Evolutionary conservation across 1,140 invertebrate species (phyloP).

Genomic region (Tribolium castaneum): DNA sequence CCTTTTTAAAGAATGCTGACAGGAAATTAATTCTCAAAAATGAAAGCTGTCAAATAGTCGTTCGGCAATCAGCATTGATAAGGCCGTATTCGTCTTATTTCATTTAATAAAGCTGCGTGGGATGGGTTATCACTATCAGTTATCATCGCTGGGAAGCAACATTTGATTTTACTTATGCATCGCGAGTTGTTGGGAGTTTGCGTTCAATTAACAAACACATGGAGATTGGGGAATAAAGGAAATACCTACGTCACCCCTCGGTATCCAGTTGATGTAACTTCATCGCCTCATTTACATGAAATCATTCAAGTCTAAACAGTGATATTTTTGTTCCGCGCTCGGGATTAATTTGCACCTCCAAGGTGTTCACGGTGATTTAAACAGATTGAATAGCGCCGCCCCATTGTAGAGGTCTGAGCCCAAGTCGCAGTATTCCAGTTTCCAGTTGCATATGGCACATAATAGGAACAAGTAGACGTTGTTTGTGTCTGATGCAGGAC

Average conservation of each 20-base stretch:
- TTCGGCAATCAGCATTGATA: slow-evolving; percentile 57
- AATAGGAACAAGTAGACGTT: neutral
- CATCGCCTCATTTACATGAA: slow-evolving; percentile 52
- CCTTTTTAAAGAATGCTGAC: slow-evolving; percentile 63
- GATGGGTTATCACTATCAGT: slow-evolving; percentile 57
- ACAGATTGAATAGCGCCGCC: slow-evolving; percentile 51
- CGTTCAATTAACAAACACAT: slow-evolving; percentile 5
- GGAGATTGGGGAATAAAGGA: neutral
- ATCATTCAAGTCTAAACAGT: slow-evolving; percentile 56
- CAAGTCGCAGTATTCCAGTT: neutral
- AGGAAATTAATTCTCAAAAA: slow-evolving; percentile 66
- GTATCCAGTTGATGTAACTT: slow-evolving; percentile 42
- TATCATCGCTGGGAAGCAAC: slow-evolving; percentile 49
- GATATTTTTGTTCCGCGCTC: slow-evolving; percentile 56
- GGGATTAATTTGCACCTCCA: slow-evolving; percentile 59
- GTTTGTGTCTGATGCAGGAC: neutral
- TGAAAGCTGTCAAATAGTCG: slow-evolving; percentile 60
- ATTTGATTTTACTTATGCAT: neutral
- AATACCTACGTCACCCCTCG: neutral
- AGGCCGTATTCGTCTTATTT: slow-evolving; percentile 61
- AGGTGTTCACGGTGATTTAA: slow-evolving; percentile 59
- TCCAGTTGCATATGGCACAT: neutral
- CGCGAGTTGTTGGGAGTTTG: neutral
- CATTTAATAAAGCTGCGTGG: slow-evolving; percentile 59
- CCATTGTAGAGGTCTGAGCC: neutral